Evolutionary conservation across 2,113 vertebrate species (phyloP).

Genomic region (Ammospiza nelsoni): DNA sequence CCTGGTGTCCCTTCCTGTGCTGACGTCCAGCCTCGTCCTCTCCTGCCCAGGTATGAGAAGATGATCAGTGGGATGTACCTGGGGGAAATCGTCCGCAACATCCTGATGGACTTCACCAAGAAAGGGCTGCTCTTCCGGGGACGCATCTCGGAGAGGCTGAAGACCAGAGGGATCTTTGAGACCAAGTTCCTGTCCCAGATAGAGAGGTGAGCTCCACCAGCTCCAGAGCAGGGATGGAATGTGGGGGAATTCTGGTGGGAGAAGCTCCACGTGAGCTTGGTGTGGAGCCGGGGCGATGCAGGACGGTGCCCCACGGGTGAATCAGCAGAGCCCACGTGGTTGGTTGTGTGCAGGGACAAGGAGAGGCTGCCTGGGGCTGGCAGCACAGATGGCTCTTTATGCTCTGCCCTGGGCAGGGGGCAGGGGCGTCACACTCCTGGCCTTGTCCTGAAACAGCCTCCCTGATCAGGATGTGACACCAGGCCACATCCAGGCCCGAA

Average conservation of each 20-base stretch:
- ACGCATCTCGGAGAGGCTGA: constrained; percentile 91
- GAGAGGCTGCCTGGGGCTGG: background rate
- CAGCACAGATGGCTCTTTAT: background rate
- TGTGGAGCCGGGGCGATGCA: background rate
- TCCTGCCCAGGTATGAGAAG: constrained; percentile 88
- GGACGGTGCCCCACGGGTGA: background rate
- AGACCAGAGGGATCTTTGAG: constrained; percentile 93
- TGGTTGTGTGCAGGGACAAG: background rate
- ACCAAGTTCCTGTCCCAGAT: constrained; percentile 98
- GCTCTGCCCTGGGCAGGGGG: background rate
- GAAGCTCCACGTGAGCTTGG: fast-evolving
- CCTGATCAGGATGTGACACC: background rate
- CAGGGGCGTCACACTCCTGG: background rate
- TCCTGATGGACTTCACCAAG: constrained; percentile 90
- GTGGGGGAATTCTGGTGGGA: background rate
- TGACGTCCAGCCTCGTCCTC: background rate
- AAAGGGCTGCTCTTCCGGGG: constrained; percentile 92
- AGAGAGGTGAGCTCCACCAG: constrained; percentile 82
- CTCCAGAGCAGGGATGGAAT: background rate
- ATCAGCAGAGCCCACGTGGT: background rate
- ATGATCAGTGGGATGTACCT: constrained; percentile 99
- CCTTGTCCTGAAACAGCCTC: background rate
- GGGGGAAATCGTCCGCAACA: constrained; percentile 93
- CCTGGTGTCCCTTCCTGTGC: background rate
- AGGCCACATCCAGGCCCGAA: background rate